Conservation (phyloP, 1,140 invertebrate genomes). For the Zaprionus kolodkinae region DNA sequence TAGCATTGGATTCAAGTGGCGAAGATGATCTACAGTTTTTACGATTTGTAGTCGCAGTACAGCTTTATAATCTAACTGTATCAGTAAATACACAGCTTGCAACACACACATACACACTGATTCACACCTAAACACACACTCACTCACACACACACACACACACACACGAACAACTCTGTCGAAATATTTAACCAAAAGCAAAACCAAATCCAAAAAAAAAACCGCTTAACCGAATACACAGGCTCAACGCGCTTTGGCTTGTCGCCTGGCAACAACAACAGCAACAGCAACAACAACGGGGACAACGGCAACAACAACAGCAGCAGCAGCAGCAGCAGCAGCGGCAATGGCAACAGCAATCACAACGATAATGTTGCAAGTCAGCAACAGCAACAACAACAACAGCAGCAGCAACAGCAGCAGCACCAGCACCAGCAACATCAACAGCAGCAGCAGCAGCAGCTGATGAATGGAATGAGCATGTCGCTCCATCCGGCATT, state of each 20-base stretch:
- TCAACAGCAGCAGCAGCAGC: constrained; percentile 66
- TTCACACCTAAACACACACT: constrained; percentile 18
- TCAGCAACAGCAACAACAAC: constrained; percentile 63
- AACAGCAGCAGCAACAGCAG: constrained; percentile 61
- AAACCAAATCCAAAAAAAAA: constrained; percentile 47
- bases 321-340: constrained; percentile 45
- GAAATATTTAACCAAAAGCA: constrained; percentile 55
- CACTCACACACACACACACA: constrained; percentile 52
- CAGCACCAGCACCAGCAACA: constrained; percentile 62
- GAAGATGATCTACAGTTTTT: not conserved
- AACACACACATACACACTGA: constrained; percentile 23
- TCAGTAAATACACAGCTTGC: constrained; percentile 41
- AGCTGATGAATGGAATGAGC: constrained; percentile 68
- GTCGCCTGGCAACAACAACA: constrained; percentile 60
- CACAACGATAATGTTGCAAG: constrained; percentile 50
- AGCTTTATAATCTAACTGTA: constrained; percentile 27
- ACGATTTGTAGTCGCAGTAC: constrained; percentile 4
- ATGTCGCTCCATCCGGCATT: constrained; percentile 74
- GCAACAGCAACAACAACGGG: constrained; percentile 9
- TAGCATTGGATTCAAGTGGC: not conserved
- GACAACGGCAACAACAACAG: constrained; percentile 12
- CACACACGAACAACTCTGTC: constrained; percentile 42
- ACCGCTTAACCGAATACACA: constrained; percentile 81
- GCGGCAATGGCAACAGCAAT: constrained; percentile 43
- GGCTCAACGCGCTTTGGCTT: constrained; percentile 82